These are phyloP conservation scores for Coccyzus lansbergi DNA, from an alignment of 2,797 vertebrate species.

Conservation along the genomic window DNA sequence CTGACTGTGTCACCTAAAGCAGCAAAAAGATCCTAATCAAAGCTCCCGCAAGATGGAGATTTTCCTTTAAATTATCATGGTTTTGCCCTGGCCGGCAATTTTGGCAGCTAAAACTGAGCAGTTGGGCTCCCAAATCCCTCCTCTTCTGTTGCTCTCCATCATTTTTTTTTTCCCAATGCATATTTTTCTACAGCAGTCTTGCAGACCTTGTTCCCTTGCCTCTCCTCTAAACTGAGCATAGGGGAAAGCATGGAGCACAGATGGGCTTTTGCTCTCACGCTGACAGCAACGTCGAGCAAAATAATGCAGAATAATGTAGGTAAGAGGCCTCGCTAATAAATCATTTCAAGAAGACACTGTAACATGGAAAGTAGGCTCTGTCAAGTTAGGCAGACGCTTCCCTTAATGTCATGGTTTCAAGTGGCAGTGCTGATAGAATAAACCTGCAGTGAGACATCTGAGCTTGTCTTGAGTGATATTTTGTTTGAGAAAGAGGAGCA, in stretches of 20 bases:
- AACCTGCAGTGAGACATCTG: background rate
- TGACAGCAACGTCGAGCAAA: background rate
- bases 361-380: background rate
- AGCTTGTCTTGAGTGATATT: background rate
- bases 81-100: no score
- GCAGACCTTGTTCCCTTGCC: conserved; percentile 95
- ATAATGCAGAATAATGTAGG: background rate
- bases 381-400: background rate
- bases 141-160: conserved; percentile 88
- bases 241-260: background rate
- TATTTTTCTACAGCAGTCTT: conserved; percentile 94
- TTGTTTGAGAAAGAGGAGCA: background rate
- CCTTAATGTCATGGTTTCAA: background rate
- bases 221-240: conserved; percentile 80
- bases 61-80: background rate
- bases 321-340: background rate
- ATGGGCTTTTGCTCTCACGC: background rate
- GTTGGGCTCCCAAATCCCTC: no score
- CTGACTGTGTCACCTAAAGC: background rate
- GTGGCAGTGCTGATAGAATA: background rate
- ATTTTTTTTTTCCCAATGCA: conserved; percentile 97
- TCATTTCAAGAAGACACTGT: background rate
- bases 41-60: background rate
- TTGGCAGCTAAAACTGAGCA: no score
- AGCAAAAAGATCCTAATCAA: background rate